Base-by-base conservation (phyloP, 1,140 invertebrate genomes). In the Hyles euphorbiae region DNA sequence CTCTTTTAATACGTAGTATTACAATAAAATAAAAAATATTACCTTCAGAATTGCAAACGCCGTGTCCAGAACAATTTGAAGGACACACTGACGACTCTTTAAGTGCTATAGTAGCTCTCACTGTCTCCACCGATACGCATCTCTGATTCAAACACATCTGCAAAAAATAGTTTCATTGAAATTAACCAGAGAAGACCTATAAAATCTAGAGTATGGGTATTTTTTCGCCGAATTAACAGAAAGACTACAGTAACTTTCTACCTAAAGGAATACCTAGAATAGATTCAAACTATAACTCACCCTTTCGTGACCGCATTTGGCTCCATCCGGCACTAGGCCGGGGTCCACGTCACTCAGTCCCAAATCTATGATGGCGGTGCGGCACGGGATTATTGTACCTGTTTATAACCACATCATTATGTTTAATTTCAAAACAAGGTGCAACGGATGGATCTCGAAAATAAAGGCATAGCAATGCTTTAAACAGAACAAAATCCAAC, bases 131-230 rank as follows among this genome's bases (percentile, higher is more conserved):
- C 0, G 94, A 74, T 68, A 95, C 93, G 74, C 98, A 99, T 67
- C 94, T 95, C 72, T 98, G 96, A 70, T 96, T 95, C 9, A 98
- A 92, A 89, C 98, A 99, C 94, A 99, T 97, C 96, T 98, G 80
- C 33, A 63, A 54, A n/a, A n/a, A n/a, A n/a, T n/a, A n/a, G 22
- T 22, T 22, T 22, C 0, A 22, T 22, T 22, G 22, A 22, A 22
- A 22, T 22, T 22, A 22, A 22, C 22, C 22, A 22, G 22, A 22
- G 22, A 22, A 22, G 22, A 22, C 1, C 22, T 22, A 2, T 22
- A 22, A 22, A 22, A 2, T 22, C 22, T 22, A 22, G 22, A 1
- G 22, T 22, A 1, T 22, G 22, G 22, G 22, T 22, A 22, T 22
- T 22, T 22, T 22, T 22, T 1, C 22, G 22, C 22, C 22, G 22